These are phyloP conservation scores for Lasioglossum albipes DNA, from an alignment of 1,140 invertebrate species.

Conservation along the genomic window DNA sequence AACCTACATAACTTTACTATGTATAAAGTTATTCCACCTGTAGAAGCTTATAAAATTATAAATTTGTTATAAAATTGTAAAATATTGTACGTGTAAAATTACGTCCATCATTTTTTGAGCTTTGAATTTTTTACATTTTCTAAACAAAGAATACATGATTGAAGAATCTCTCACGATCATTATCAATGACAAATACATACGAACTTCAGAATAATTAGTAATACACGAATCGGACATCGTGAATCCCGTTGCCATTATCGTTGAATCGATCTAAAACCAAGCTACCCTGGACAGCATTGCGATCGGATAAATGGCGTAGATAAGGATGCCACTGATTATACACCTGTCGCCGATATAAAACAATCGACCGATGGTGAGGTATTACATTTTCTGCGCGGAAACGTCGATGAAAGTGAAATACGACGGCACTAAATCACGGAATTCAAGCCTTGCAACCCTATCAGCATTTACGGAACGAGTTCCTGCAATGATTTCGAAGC, in stretches of 20 bases:
- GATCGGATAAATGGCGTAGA: conserved; percentile 13
- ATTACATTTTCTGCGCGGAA: neutral
- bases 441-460: neutral
- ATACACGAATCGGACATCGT: neutral
- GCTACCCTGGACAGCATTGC: neutral
- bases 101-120: too few relatives aligned
- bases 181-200: neutral
- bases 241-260: neutral
- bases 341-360: conserved; percentile 3
- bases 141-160: neutral
- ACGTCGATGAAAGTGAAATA: conserved; percentile 16
- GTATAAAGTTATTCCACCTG: too few relatives aligned
- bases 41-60: too few relatives aligned
- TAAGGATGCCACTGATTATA: conserved; percentile 27
- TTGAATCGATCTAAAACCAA: neutral
- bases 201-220: neutral
- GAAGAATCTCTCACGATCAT: neutral
- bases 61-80: too few relatives aligned
- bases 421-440: neutral
- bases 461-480: neutral
- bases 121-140: too few relatives aligned
- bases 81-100: too few relatives aligned
- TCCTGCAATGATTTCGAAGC: neutral
- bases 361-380: neutral
- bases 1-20: too few relatives aligned